Conservation (phyloP, 2,797 vertebrate species). For the Malacoraja senta region DNA sequence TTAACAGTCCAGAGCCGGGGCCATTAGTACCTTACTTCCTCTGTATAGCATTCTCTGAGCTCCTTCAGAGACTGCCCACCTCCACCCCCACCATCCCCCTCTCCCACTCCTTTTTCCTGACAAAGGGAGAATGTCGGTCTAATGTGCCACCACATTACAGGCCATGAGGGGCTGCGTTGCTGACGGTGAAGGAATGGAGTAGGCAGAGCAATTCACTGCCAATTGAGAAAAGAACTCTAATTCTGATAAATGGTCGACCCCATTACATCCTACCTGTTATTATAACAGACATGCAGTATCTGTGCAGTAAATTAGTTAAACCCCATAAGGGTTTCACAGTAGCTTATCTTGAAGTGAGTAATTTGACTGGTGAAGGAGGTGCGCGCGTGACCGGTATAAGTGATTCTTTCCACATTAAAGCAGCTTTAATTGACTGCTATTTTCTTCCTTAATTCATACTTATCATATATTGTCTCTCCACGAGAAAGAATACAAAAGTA, state of each 20-base stretch:
- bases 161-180: constrained; percentile 65
- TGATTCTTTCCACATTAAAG: constrained; percentile 72
- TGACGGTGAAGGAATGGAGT: constrained; percentile 62
- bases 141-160: constrained; percentile 92
- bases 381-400: constrained; percentile 68
- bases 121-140: constrained; percentile 94
- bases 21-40: constrained; percentile 80
- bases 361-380: constrained; percentile 69
- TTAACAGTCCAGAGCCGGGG: constrained; percentile 82
- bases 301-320: constrained; percentile 77
- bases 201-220: constrained; percentile 70
- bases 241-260: constrained; percentile 83
- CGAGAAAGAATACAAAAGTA: not conserved
- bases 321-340: constrained; percentile 66
- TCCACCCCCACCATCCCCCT: constrained; percentile 64
- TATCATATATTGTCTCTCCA: not conserved
- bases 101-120: constrained; percentile 74
- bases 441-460: constrained; percentile 19
- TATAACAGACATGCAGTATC: constrained; percentile 71
- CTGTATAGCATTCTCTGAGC: constrained; percentile 75
- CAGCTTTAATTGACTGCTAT: constrained; percentile 58
- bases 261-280: constrained; percentile 78
- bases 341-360: constrained; percentile 76
- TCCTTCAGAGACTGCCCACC: constrained; percentile 72
- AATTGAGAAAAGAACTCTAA: constrained; percentile 78